phyloP scores from a whole-genome alignment of 2,888 invertebrate species.

The Zaprionus lineosus region DNA sequence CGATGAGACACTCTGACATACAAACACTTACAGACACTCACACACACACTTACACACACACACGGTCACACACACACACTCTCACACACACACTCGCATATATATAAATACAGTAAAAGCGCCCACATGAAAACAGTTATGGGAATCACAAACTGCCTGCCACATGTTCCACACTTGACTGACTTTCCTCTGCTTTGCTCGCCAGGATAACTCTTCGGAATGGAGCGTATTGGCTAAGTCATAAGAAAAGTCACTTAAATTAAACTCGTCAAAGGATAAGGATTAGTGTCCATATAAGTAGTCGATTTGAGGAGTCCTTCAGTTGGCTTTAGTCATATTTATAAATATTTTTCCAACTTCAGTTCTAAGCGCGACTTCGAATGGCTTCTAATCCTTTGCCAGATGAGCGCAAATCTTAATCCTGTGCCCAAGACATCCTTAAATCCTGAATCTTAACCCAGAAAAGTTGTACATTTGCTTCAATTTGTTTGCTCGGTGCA shows the following conservation, averaged over 20 bases:
- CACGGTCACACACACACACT: not conserved
- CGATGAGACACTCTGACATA: slow-evolving; percentile 30
- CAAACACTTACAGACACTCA: slow-evolving; percentile 8
- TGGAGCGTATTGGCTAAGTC: slow-evolving; percentile 18
- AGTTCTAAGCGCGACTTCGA: no score
- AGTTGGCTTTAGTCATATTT: no score
- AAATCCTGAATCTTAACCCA: no score
- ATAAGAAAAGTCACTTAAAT: slow-evolving; percentile 2
- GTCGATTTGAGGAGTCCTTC: no score
- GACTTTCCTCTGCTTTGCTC: slow-evolving; percentile 7
- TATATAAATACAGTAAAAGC: not conserved
- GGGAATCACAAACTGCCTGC: slow-evolving; percentile 26
- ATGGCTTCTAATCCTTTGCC: no score
- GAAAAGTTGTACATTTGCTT: no score
- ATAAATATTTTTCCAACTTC: no score
- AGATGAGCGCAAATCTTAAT: no score
- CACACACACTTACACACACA: not conserved
- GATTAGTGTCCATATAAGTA: no score
- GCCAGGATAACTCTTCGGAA: not conserved
- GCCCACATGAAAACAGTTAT: slow-evolving; percentile 35
- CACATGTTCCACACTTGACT: slow-evolving; percentile 42
- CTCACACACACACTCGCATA: not conserved
- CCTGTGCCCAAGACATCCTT: no score
- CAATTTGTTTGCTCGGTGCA: no score
- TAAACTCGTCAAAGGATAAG: no score